These are phyloP conservation scores for Nephrotoma guestfalica DNA, from an alignment of 2,888 invertebrate species.

Conservation along the genomic window DNA sequence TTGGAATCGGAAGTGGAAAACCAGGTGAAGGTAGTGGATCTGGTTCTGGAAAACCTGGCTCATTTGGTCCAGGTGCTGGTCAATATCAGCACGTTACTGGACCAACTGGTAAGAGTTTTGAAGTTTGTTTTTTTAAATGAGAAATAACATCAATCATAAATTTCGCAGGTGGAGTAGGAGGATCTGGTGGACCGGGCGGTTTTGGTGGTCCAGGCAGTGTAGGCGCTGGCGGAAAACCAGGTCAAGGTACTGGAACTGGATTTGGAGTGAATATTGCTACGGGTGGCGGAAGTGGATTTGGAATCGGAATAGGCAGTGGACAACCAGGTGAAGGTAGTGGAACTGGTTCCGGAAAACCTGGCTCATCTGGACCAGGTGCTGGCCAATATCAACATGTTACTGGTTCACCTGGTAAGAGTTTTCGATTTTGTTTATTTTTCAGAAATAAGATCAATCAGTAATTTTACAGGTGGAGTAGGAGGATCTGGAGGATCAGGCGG, in stretches of 20 bases:
- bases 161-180: not conserved
- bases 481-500: not conserved
- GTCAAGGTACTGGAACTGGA: not conserved
- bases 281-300: too few species aligned
- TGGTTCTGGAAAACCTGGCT: not conserved
- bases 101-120: not conserved
- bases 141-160: not conserved
- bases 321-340: too few species aligned
- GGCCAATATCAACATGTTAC: not conserved
- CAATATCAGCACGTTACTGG: not conserved
- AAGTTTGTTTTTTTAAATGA: not conserved
- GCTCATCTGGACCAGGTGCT: conserved; percentile 13
- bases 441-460: not conserved
- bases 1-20: too few species aligned
- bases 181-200: not conserved
- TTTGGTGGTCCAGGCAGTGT: not conserved
- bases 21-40: not conserved
- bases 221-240: not conserved
- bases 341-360: not conserved
- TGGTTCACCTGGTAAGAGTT: not conserved
- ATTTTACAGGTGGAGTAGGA: not conserved
- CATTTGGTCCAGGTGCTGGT: conserved; percentile 13
- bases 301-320: not conserved
- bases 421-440: not conserved
- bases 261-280: too few species aligned